Base-by-base conservation (phyloP, 2,888 invertebrate genomes). In the Ellobium chinense region DNA sequence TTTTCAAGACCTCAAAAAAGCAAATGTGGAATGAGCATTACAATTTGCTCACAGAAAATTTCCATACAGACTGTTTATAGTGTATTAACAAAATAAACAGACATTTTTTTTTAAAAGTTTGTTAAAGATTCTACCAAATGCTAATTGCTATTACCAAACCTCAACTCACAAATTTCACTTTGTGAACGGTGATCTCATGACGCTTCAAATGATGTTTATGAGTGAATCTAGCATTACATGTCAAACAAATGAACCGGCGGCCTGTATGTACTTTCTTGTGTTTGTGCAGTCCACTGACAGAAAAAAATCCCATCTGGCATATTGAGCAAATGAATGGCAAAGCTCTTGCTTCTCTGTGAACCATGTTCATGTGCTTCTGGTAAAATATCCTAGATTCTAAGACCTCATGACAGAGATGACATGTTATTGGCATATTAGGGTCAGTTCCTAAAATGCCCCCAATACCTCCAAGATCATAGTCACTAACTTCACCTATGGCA, bases 131-230 rank as follows among this genome's bases (percentile, higher is more conserved):
- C n/a, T n/a, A n/a, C n/a, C n/a, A n/a, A n/a, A n/a, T n/a, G n/a
- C n/a, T n/a, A n/a, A n/a, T n/a, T n/a, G n/a, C n/a, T n/a, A n/a
- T n/a, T n/a, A n/a, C n/a, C n/a, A n/a, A n/a, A n/a, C n/a, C n/a
- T n/a, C n/a, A n/a, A n/a, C n/a, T n/a, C n/a, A n/a, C n/a, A n/a
- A n/a, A n/a, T n/a, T n/a, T n/a, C n/a, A n/a, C n/a, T 37, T 70
- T 70, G 36, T 72, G 72, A 14, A 72, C 72, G 31, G 34, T 58
- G 21, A 72, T 56, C 29, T 34, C 56, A 66, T 76, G 76, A 21
- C 76, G 62, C 24, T 76, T 76, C 37, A 39, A 46, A 31, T 76
- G 62, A 27, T 76, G 62, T n/a, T 76, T 66, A 63, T 76, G 76
- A 2, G 62, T 76, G 31, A 76, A 76, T n/a, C 62, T 76, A 27